Evolutionary conservation across 2,888 invertebrate genomes (phyloP), one percentile per base, ranked within the genome.

Genomic region (Hypena proboscidalis): DNA sequence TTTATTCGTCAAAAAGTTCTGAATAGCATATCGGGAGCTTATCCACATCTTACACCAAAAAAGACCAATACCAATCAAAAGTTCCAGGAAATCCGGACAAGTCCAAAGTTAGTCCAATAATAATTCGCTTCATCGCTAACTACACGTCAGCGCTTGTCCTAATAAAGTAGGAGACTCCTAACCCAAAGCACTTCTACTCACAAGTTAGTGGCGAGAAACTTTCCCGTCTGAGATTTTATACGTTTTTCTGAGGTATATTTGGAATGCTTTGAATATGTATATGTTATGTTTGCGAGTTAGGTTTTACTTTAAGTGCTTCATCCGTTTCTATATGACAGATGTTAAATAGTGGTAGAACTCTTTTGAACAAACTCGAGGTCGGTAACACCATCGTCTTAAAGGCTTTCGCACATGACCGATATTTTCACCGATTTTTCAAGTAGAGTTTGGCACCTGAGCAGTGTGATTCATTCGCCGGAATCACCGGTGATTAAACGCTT

Each of bases 101-200:
- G 26, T 11, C 19, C 20, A 40, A 38, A 38, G 43, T 35, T 39
- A 11, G 21, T 17, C 27, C 31, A 39, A 61, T 57, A 58, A 57
- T 62, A 62, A 53, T 53, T 37, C 26, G 25, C 38, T 49, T 40
- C 40, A 45, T 42, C 29, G 39, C 39, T 25, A 20, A 27, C 19
- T 36, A 39, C 47, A 44, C 36, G 32, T 54, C 41, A 54, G 41
- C 55, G 54, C 45, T 46, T 36, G 32, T 41, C 36, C 27, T 49
- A 53, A 63, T 63, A 58, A 59, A 59, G 38, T 53, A 37, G 35
- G 26, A 34, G 26, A 34, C 32, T 53, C 53, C 20, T 43, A 33
- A 46, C 45, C 41, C 20, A 58, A 54, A 46, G 64, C 58, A 58
- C 48, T 58, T 58, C 58, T 38, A 62, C 62, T 57, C 34, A 19